Evolutionary conservation across 2,113 vertebrate genomes (phyloP).

Genomic region (Galeopterus variegatus): DNA sequence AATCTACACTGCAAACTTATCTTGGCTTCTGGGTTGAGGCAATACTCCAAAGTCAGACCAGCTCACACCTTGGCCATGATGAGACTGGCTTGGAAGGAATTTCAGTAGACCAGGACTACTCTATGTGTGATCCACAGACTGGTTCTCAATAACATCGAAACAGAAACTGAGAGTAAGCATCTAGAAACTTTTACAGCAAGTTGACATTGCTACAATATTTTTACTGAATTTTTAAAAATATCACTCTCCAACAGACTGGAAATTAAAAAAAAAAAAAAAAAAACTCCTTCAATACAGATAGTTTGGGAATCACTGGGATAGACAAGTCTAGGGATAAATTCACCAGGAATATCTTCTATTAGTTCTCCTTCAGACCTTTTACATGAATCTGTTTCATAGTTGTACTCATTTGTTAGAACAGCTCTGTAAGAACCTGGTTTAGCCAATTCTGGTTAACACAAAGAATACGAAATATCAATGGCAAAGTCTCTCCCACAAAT

Average conservation of each 20-base stretch:
- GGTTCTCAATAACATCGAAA: not conserved
- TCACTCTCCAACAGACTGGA: not conserved
- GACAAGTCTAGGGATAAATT: not conserved
- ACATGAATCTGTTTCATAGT: not conserved
- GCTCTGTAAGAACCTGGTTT: not conserved
- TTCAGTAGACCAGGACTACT: not conserved
- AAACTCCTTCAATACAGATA: not conserved
- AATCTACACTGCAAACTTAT: constrained; percentile 67
- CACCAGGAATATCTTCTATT: not conserved
- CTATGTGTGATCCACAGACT: not conserved
- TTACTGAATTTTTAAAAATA: not conserved
- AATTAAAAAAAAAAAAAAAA: not conserved
- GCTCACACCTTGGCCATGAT: not conserved
- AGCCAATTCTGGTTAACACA: not conserved
- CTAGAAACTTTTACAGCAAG: not conserved
- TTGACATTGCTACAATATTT: not conserved
- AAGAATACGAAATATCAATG: not conserved
- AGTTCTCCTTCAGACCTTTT: not conserved
- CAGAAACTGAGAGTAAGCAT: not conserved
- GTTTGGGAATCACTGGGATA: not conserved
- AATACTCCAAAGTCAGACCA: constrained; percentile 45
- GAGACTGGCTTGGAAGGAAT: not conserved
- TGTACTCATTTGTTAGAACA: not conserved
- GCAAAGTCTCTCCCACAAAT: not conserved
- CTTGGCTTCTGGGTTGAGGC: constrained; percentile 42